Evolutionary conservation across 2,888 invertebrate genomes (phyloP).

Genomic region (Asteroscopus sphinx): DNA sequence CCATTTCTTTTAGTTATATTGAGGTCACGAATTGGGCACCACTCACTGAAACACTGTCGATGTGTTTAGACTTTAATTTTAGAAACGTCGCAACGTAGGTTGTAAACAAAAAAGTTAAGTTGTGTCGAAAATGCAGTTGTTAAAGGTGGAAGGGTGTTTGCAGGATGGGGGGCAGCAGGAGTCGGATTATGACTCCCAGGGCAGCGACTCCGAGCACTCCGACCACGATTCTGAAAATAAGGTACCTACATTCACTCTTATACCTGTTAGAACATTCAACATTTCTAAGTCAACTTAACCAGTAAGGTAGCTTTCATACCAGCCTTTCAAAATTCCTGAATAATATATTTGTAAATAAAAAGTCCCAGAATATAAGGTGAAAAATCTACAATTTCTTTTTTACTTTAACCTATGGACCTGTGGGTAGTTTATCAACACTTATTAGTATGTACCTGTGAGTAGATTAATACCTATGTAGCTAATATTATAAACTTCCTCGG

Average conservation of each 20-base stretch:
- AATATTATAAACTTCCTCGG: no score
- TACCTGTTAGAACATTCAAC: neutral
- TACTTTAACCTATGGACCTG: neutral
- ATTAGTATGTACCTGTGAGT: neutral
- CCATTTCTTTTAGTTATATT: constrained; percentile 86
- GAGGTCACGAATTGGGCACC: constrained; percentile 85
- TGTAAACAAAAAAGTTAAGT: constrained; percentile 60
- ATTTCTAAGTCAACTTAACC: neutral
- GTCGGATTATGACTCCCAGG: constrained; percentile 87
- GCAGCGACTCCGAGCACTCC: constrained; percentile 88
- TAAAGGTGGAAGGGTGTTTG: constrained; percentile 82
- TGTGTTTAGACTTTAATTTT: constrained; percentile 74
- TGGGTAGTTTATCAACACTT: neutral
- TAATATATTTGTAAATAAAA: constrained; percentile 12
- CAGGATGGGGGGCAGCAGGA: constrained; percentile 83
- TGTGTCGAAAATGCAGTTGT: constrained; percentile 76
- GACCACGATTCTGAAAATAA: constrained; percentile 94
- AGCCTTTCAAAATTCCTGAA: neutral
- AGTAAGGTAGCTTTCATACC: neutral
- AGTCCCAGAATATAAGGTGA: no score
- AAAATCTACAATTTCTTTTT: neutral
- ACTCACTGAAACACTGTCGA: constrained; percentile 77
- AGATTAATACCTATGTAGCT: neutral
- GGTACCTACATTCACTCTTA: constrained; percentile 75
- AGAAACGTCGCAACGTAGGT: constrained; percentile 71